Conservation (phyloP, 2,113 vertebrate genomes). For the Forbesichthys agassizii region DNA sequence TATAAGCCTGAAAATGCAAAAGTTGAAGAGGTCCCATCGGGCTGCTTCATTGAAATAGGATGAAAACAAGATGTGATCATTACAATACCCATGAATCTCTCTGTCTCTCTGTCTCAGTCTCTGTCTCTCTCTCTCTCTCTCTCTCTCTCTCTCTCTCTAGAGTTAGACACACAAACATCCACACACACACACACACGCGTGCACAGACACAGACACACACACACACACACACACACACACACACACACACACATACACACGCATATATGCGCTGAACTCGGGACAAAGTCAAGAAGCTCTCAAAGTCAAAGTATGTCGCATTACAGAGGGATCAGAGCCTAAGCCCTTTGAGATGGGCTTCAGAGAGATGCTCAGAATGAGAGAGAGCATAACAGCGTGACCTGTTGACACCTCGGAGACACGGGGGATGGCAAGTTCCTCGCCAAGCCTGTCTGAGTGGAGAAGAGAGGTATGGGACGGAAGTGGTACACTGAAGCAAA, state of each 20-base stretch:
- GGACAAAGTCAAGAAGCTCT: slow-evolving; percentile 41
- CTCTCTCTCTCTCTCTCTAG: too few relatives aligned
- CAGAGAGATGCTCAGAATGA: slow-evolving; percentile 12
- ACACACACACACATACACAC: neutral
- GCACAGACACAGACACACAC: neutral
- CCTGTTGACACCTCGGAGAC: slow-evolving; percentile 6
- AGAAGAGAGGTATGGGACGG: neutral
- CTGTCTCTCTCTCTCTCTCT: too few relatives aligned
- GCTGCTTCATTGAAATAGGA: slow-evolving; percentile 36
- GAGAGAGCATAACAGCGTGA: slow-evolving; percentile 19
- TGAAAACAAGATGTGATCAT: slow-evolving; percentile 45
- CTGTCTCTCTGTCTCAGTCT: neutral
- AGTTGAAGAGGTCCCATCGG: slow-evolving; percentile 18
- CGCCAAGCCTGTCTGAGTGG: neutral
- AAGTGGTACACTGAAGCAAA: too few relatives aligned
- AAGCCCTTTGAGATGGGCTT: neutral
- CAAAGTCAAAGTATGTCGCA: slow-evolving; percentile 23
- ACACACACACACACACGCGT: neutral
- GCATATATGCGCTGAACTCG: slow-evolving; percentile 1
- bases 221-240: neutral
- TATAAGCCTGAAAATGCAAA: slow-evolving; percentile 16
- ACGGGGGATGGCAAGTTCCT: neutral
- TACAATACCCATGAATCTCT: slow-evolving; percentile 25
- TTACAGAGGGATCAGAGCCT: slow-evolving; percentile 28
- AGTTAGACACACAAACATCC: neutral